These are phyloP conservation scores for Tetrapedia diversipes DNA, from an alignment of 2,888 invertebrate species.

Conservation along the genomic window DNA sequence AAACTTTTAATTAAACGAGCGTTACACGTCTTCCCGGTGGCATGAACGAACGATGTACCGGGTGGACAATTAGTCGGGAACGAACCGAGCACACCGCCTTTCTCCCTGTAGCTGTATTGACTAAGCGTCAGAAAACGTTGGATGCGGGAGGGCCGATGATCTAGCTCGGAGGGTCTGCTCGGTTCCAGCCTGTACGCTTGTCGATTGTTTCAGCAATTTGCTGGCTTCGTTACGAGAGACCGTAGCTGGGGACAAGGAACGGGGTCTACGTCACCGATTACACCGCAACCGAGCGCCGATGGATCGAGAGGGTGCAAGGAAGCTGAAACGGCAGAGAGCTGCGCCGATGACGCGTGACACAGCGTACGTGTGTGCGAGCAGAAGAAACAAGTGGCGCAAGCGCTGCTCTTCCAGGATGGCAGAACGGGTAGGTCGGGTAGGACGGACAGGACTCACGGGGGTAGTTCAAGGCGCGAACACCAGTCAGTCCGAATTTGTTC, in stretches of 20 bases:
- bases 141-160: no score
- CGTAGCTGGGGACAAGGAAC: not conserved
- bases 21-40: not conserved
- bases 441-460: slow-evolving; percentile 58
- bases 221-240: not conserved
- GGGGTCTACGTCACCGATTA: slow-evolving; percentile 13
- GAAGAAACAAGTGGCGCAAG: slow-evolving; percentile 32
- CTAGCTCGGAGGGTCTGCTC: no score
- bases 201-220: not conserved
- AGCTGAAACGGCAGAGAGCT: slow-evolving; percentile 4
- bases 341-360: slow-evolving; percentile 31
- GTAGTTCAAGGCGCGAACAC: slow-evolving; percentile 73
- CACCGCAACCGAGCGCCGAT: not conserved
- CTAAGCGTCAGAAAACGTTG: no score
- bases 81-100: no score
- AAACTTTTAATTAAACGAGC: not conserved
- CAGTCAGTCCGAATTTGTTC: slow-evolving; percentile 67
- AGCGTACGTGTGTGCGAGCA: not conserved
- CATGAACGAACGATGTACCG: no score
- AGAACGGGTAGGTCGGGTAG: slow-evolving; percentile 30
- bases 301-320: not conserved
- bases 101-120: no score
- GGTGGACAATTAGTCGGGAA: no score
- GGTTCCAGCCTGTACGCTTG: not conserved
- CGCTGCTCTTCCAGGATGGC: slow-evolving; percentile 46